Conservation (phyloP, 2,888 invertebrate genomes). For the Ptilodon capucinus region DNA sequence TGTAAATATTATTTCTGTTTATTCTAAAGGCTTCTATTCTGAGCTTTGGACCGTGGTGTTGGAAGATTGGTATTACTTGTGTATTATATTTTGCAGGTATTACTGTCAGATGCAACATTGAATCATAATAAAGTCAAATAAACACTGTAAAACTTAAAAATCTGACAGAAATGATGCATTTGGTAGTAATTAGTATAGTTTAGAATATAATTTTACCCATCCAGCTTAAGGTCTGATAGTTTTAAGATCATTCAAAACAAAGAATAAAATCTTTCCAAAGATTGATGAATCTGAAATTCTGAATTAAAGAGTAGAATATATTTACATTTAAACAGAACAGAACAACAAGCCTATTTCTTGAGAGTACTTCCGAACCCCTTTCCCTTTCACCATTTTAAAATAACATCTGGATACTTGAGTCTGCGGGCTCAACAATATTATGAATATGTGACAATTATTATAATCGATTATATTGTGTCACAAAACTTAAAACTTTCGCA, state of each 20-base stretch:
- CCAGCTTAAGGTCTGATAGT: not conserved
- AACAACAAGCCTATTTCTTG: too few relatives aligned
- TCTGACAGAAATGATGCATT: not conserved
- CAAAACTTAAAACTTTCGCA: too few relatives aligned
- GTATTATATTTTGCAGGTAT: constrained; percentile 9
- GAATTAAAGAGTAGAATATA: not conserved
- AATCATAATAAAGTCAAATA: too few relatives aligned
- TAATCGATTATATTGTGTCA: too few relatives aligned
- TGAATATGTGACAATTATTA: too few relatives aligned
- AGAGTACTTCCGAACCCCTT: too few relatives aligned
- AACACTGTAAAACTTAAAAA: not conserved
- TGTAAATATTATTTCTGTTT: constrained; percentile 47
- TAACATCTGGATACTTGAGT: too few relatives aligned
- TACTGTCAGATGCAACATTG: not conserved
- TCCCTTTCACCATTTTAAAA: too few relatives aligned
- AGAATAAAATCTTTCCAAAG: not conserved
- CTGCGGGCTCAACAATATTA: too few relatives aligned
- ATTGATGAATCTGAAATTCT: not conserved
- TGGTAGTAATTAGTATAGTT: not conserved
- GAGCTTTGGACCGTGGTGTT: constrained; percentile 33
- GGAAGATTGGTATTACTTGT: constrained; percentile 10
- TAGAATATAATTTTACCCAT: not conserved
- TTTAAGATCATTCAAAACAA: not conserved
- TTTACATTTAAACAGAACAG: not conserved
- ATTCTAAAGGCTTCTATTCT: constrained; percentile 45